Evolutionary conservation across 2,888 invertebrate species (phyloP).

Genomic region (Pseudolycoriella hygida): DNA sequence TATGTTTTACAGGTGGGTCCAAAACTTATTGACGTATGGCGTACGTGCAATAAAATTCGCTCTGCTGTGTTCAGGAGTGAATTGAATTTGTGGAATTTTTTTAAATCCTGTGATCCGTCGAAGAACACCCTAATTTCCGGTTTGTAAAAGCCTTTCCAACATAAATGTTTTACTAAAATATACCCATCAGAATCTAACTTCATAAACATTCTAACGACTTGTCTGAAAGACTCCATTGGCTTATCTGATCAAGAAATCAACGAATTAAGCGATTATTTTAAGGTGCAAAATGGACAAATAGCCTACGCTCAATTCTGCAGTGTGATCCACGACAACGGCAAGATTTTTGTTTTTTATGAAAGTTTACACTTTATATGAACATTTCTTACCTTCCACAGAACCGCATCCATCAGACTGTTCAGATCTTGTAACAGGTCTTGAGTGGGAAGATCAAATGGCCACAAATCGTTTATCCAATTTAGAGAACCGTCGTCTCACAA

Average conservation of each 20-base stretch:
- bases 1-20: slow-evolving; percentile 9
- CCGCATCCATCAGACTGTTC: slow-evolving; percentile 31
- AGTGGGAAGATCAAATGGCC: slow-evolving; percentile 54
- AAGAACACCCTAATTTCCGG: slow-evolving; percentile 51
- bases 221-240: slow-evolving; percentile 45
- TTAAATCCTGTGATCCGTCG: slow-evolving; percentile 47
- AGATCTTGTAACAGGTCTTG: slow-evolving; percentile 34
- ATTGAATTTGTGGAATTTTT: slow-evolving; percentile 53
- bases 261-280: slow-evolving; percentile 60
- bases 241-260: slow-evolving; percentile 53
- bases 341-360: slow-evolving; percentile 8
- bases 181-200: slow-evolving; percentile 48
- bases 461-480: slow-evolving; percentile 42
- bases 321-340: slow-evolving; percentile 51
- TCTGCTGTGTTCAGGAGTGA: slow-evolving; percentile 54
- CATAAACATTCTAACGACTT: slow-evolving; percentile 48
- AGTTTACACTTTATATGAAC: background rate
- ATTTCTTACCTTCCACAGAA: slow-evolving; percentile 19
- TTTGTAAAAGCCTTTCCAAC: slow-evolving; percentile 16
- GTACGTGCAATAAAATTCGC: slow-evolving; percentile 64
- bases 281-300: slow-evolving; percentile 60
- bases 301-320: slow-evolving; percentile 58
- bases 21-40: slow-evolving; percentile 49
- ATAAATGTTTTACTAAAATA: slow-evolving; percentile 1
- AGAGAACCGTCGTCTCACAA: slow-evolving; percentile 47